phyloP scores from a whole-genome alignment of 2,113 vertebrate species.

The Uropsilus gracilis region DNA sequence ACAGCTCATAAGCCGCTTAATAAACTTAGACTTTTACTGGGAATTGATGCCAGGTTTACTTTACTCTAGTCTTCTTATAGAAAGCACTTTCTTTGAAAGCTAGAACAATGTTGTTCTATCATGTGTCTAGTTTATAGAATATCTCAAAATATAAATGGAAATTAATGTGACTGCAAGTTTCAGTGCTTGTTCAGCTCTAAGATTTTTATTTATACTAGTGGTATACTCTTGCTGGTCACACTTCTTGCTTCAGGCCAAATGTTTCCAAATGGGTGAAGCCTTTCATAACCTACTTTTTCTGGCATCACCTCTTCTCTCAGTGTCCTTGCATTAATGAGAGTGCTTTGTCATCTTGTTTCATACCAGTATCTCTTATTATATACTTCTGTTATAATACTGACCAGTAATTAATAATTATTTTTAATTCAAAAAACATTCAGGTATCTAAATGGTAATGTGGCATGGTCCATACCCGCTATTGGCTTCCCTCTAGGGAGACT shows the following conservation, averaged over 20 bases:
- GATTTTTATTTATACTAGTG: background rate
- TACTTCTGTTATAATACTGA: background rate
- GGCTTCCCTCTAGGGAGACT: background rate
- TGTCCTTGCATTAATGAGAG: background rate
- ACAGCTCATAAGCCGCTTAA: background rate
- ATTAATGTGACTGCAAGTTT: background rate
- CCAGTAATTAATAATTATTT: background rate
- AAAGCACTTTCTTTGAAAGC: background rate
- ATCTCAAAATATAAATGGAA: background rate
- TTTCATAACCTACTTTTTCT: background rate
- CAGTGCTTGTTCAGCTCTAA: background rate
- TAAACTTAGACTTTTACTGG: slow-evolving; percentile 25
- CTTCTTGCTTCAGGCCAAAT: background rate
- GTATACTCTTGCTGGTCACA: background rate
- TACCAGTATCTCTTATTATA: background rate
- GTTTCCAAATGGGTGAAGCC: background rate
- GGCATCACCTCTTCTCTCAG: background rate
- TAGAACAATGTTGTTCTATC: background rate
- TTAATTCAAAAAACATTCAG: background rate
- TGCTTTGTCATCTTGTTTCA: background rate
- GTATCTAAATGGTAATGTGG: background rate
- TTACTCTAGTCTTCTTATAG: background rate
- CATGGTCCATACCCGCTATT: background rate
- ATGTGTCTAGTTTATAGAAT: background rate
- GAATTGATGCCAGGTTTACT: slow-evolving; percentile 1